Conservation (phyloP, 2,113 vertebrate species). For the Azemiops feae region DNA sequence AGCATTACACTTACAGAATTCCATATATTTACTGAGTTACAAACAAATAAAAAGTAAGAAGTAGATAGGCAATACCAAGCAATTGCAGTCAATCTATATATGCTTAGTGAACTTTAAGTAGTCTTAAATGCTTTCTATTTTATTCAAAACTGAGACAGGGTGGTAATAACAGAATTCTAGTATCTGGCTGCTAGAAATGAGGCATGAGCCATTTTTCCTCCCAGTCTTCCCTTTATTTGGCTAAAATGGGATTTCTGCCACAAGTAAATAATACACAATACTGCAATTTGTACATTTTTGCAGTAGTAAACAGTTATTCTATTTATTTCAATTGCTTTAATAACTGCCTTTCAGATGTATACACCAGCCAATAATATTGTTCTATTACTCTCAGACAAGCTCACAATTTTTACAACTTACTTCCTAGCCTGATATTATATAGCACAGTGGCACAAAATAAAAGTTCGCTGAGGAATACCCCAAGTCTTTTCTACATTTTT, state of each 20-base stretch:
- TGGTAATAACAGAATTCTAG: slow-evolving; percentile 37
- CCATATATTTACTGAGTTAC: slow-evolving; percentile 62
- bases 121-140: slow-evolving; percentile 21
- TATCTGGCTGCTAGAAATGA: slow-evolving; percentile 28
- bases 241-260: neutral
- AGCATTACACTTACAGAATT: slow-evolving; percentile 64
- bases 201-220: neutral
- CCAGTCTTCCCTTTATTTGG: slow-evolving; percentile 29
- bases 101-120: slow-evolving; percentile 20
- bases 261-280: neutral
- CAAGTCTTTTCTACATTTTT: slow-evolving; percentile 57
- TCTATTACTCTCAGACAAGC: slow-evolving; percentile 52
- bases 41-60: slow-evolving; percentile 69
- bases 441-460: slow-evolving; percentile 60
- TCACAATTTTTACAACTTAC: slow-evolving; percentile 32
- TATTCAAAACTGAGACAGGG: slow-evolving; percentile 7
- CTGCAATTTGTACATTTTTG: neutral
- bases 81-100: slow-evolving; percentile 32
- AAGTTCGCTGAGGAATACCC: slow-evolving; percentile 58
- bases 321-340: neutral
- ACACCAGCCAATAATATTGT: neutral
- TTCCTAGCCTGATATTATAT: slow-evolving; percentile 50
- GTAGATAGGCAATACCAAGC: slow-evolving; percentile 64
- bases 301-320: neutral
- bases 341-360: neutral